phyloP scores from a whole-genome alignment of 2,797 vertebrate genomes.

The Megalops cyprinoides region DNA sequence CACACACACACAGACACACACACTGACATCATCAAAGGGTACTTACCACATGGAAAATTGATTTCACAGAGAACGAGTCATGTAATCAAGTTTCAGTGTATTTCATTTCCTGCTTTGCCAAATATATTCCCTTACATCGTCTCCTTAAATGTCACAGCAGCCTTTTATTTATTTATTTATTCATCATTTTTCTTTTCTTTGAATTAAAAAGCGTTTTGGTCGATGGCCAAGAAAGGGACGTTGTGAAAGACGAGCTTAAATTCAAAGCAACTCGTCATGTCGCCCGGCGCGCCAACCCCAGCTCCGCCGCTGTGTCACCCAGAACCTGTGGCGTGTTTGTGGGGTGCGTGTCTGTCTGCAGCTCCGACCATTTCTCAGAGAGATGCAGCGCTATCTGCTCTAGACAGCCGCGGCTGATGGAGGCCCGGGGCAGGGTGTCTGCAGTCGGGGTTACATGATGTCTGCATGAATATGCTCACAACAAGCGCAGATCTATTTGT shows the following conservation, averaged over 20 bases:
- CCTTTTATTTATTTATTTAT: too few species aligned
- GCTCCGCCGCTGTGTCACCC: too few species aligned
- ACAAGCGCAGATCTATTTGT: constrained; percentile 53
- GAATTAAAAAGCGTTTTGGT: constrained; percentile 15
- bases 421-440: constrained; percentile 46
- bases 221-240: constrained; percentile 5
- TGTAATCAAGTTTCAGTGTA: constrained; percentile 10
- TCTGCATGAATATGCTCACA: constrained; percentile 59
- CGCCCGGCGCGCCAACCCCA: background rate
- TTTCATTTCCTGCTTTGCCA: constrained; percentile 5
- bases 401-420: constrained; percentile 45
- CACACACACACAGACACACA: constrained; percentile 18
- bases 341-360: background rate
- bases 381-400: constrained; percentile 43
- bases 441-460: constrained; percentile 47
- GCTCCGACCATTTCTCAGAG: constrained; percentile 29
- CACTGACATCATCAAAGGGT: constrained; percentile 7
- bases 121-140: background rate
- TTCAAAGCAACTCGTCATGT: background rate
- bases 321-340: background rate
- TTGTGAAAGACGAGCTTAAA: background rate
- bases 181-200: background rate
- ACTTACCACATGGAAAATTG: constrained; percentile 2
- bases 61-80: constrained; percentile 16
- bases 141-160: constrained; percentile 6